These are phyloP conservation scores for Capricornis sumatraensis DNA, from an alignment of 2,113 vertebrate genomes.

Conservation along the genomic window DNA sequence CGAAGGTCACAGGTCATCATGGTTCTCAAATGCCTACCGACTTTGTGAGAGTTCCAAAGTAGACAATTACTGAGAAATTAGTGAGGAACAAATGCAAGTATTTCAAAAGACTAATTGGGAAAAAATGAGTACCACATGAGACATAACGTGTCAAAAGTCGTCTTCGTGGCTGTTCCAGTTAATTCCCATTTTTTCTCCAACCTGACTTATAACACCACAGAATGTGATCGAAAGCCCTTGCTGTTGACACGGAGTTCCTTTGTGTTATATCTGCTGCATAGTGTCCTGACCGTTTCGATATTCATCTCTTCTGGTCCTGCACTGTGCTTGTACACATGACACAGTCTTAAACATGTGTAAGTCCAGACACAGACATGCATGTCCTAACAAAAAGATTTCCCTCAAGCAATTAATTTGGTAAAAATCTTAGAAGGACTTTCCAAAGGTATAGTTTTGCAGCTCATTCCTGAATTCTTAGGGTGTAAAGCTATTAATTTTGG, in stretches of 20 bases:
- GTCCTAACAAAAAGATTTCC: neutral
- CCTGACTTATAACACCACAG: neutral
- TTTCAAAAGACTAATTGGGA: slow-evolving; percentile 54
- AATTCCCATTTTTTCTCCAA: neutral
- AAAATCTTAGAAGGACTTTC: neutral
- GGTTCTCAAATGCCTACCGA: slow-evolving; percentile 65
- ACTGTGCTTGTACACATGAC: fast-evolving
- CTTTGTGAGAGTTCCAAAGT: slow-evolving; percentile 74
- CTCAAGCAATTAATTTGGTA: neutral
- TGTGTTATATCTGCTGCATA: fast-evolving
- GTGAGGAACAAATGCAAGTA: slow-evolving; percentile 45
- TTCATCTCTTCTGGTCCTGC: fast-evolving
- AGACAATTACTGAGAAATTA: slow-evolving; percentile 66
- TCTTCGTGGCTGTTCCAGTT: neutral
- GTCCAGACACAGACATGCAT: neutral
- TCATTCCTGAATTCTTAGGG: neutral
- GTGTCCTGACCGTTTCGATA: fast-evolving
- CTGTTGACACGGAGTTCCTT: fast-evolving
- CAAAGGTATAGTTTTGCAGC: neutral
- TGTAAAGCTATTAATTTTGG: neutral
- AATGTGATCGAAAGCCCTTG: neutral
- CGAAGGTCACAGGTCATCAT: slow-evolving; percentile 76
- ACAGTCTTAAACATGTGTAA: neutral
- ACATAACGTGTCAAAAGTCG: neutral
- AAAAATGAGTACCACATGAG: neutral